Conservation (phyloP, 1,140 invertebrate genomes). For the Dysdera silvatica region DNA sequence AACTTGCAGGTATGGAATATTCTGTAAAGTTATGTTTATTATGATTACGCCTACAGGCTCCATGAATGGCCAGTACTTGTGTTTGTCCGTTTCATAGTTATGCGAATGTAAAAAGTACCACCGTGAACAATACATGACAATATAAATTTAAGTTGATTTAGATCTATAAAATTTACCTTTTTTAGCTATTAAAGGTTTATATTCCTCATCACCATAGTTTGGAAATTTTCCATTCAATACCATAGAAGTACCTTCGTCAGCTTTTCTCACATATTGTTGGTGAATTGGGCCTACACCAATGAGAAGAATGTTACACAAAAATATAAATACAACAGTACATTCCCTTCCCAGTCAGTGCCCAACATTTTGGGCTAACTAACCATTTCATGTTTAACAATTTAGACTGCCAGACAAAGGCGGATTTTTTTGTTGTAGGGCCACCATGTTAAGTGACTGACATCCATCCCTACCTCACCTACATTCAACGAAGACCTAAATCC, state of each 20-base stretch:
- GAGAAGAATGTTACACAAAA: background rate
- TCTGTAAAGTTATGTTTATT: too few species aligned
- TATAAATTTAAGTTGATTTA: background rate
- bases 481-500: too few species aligned
- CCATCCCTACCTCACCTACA: too few species aligned
- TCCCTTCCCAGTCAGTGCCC: background rate
- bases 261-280: conserved; percentile 22
- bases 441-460: background rate
- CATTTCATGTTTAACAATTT: background rate
- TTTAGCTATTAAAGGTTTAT: conserved; percentile 10
- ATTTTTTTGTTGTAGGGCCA: background rate
- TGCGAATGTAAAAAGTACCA: too few species aligned
- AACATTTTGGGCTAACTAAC: background rate
- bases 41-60: too few species aligned
- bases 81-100: too few species aligned
- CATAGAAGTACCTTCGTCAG: background rate
- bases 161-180: conserved; percentile 7
- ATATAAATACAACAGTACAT: background rate
- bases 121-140: background rate
- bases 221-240: conserved; percentile 6
- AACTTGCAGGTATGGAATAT: too few species aligned
- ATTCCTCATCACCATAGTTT: background rate
- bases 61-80: too few species aligned
- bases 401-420: background rate
- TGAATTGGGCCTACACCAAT: conserved; percentile 7